Percentiles rank a stretch among this genome's conserved stretches.
phyloP scores from a whole-genome alignment of 1,140 invertebrate genomes.

The Aphelinus atriplicis region DNA sequence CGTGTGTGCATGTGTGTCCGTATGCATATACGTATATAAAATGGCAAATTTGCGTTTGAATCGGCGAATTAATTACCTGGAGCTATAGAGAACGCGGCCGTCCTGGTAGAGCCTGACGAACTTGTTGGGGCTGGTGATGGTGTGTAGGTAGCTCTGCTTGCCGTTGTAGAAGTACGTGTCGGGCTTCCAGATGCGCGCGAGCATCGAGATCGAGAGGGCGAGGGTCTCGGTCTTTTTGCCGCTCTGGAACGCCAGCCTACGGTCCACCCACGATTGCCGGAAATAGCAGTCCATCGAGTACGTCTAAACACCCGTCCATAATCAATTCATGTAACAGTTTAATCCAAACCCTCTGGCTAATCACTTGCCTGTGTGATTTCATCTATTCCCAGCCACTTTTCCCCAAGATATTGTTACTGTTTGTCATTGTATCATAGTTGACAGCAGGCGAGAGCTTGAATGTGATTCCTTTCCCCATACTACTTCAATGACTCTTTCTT shows the following conservation, averaged over 20 bases:
- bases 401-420: too few relatives aligned
- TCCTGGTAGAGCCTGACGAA: constrained; percentile 85
- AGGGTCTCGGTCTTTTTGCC: constrained; percentile 73
- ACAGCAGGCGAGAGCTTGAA: too few relatives aligned
- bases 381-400: too few relatives aligned
- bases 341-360: too few relatives aligned
- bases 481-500: too few relatives aligned
- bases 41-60: too few relatives aligned
- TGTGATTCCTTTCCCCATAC: too few relatives aligned
- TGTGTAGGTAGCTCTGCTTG: constrained; percentile 86
- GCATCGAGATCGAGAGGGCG: constrained; percentile 80
- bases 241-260: constrained; percentile 75
- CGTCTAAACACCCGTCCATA: constrained; percentile 68
- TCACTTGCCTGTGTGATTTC: too few relatives aligned
- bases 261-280: constrained; percentile 81
- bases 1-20: too few relatives aligned
- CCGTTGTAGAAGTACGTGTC: constrained; percentile 91
- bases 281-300: constrained; percentile 94
- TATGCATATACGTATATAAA: background rate
- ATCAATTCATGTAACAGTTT: constrained; percentile 38
- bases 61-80: constrained; percentile 67
- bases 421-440: too few relatives aligned
- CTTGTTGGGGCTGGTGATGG: constrained; percentile 90
- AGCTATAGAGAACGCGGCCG: constrained; percentile 87
- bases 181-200: constrained; percentile 87